Conservation (phyloP, 2,113 vertebrate species). For the Lipophrys pholis region DNA sequence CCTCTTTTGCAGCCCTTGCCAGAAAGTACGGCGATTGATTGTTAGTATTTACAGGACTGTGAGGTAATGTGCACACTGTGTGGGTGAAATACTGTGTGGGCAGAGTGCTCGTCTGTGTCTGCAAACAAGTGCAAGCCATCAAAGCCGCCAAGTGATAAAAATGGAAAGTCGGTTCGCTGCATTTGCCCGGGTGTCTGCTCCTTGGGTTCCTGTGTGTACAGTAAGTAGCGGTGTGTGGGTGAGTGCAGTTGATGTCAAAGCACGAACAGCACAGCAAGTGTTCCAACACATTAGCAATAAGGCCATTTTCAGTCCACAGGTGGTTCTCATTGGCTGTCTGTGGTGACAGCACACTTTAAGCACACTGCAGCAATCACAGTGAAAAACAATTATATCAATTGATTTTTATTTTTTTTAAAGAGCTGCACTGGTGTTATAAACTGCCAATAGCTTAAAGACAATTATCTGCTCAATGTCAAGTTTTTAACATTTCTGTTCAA, state of each 20-base stretch:
- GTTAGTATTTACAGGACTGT: conserved; percentile 3
- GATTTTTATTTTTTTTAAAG: neutral
- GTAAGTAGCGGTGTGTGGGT: conserved; percentile 21
- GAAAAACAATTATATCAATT: no score
- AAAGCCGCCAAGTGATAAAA: conserved; percentile 27
- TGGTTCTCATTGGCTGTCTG: conserved; percentile 19
- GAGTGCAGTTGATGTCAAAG: conserved; percentile 9
- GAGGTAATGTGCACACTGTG: conserved; percentile 5
- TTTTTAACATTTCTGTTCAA: conserved; percentile 14
- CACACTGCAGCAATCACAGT: no score
- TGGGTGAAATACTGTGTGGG: conserved; percentile 14
- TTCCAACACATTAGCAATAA: neutral
- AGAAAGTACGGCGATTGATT: neutral
- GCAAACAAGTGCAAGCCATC: conserved; percentile 42
- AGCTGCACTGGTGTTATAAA: neutral
- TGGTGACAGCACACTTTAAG: neutral
- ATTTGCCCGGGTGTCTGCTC: conserved; percentile 6
- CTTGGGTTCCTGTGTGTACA: neutral
- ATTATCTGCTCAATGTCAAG: conserved; percentile 2
- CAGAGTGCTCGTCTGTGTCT: conserved; percentile 30
- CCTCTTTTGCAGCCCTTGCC: neutral
- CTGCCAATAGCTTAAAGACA: neutral
- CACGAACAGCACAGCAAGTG: conserved; percentile 4
- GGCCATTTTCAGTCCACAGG: conserved; percentile 40
- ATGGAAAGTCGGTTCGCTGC: conserved; percentile 16